Evolutionary conservation across 2,888 invertebrate species (phyloP).

Genomic region (Eudemis profundana): DNA sequence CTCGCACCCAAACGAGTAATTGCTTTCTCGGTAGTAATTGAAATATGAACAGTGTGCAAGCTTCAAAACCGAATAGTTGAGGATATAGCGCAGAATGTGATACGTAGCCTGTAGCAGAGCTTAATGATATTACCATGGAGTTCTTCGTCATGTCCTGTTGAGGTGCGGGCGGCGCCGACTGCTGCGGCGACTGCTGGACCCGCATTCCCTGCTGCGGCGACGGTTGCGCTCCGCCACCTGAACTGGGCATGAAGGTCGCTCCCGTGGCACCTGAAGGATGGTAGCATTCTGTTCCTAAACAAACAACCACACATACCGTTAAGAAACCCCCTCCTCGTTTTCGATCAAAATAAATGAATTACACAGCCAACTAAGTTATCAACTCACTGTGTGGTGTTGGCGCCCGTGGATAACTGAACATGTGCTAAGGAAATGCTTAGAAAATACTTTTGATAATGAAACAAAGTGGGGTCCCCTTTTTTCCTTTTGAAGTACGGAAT

Average conservation of each 20-base stretch:
- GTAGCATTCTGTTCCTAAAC: conserved; percentile 79
- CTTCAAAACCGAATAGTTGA: no score
- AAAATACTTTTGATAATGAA: background rate
- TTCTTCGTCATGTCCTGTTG: conserved; percentile 77
- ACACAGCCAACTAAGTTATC: background rate
- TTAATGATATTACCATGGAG: conserved; percentile 59
- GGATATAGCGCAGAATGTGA: no score
- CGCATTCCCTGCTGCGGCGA: conserved; percentile 67
- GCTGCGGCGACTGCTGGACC: conserved; percentile 71
- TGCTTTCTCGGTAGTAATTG: no score
- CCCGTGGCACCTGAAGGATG: conserved; percentile 70
- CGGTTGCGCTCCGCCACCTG: conserved; percentile 66
- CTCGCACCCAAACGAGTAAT: no score
- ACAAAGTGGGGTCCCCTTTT: background rate
- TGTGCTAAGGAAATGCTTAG: conserved; percentile 69
- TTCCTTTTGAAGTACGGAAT: no score
- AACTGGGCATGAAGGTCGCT: conserved; percentile 67
- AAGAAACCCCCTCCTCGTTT: background rate
- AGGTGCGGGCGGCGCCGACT: conserved; percentile 74
- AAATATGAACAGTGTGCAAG: no score
- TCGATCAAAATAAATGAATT: background rate
- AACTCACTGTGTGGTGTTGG: conserved; percentile 83
- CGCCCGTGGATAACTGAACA: conserved; percentile 79
- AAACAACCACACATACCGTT: conserved; percentile 42
- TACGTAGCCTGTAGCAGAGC: no score